phyloP scores from a whole-genome alignment of 2,888 invertebrate genomes.

The Chymomyza caudatula region DNA sequence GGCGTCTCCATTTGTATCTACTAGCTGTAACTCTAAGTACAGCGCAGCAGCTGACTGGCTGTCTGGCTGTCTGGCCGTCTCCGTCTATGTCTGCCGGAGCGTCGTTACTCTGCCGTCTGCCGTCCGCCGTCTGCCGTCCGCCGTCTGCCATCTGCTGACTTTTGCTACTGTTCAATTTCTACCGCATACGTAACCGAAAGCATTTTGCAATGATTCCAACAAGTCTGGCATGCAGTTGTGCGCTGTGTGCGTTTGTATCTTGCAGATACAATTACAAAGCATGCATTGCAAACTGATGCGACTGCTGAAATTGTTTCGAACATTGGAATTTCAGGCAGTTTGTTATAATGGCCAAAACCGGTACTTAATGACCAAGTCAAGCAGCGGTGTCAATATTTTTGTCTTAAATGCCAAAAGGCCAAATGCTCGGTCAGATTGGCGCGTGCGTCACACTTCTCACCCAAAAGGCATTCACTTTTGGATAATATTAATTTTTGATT shows the following conservation, averaged over 20 bases:
- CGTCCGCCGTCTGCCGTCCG: not conserved
- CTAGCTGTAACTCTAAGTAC: not conserved
- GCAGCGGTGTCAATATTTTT: conserved; percentile 10
- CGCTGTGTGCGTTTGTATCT: conserved; percentile 28
- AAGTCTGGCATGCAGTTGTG: not conserved
- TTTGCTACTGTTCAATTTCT: not conserved
- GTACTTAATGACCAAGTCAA: conserved; percentile 44
- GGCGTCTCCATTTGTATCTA: not conserved
- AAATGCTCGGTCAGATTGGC: not conserved
- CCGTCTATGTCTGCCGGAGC: not conserved
- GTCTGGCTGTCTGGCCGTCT: not conserved
- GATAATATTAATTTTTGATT: not conserved
- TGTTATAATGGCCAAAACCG: conserved; percentile 47
- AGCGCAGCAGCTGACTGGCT: not conserved
- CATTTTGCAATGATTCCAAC: conserved; percentile 1
- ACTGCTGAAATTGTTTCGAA: not conserved
- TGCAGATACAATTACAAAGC: conserved; percentile 49
- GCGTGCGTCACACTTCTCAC: not conserved
- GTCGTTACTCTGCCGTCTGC: not conserved
- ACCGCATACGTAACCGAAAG: conserved; percentile 1
- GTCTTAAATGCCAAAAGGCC: conserved; percentile 1
- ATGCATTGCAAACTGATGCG: not conserved
- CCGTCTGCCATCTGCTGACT: not conserved
- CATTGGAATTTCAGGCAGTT: conserved; percentile 43
- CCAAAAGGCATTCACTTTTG: not conserved